Evolutionary conservation across 2,888 invertebrate genomes (phyloP), one percentile per base, ranked within the genome.

Genomic region (Plebejus melissa): DNA sequence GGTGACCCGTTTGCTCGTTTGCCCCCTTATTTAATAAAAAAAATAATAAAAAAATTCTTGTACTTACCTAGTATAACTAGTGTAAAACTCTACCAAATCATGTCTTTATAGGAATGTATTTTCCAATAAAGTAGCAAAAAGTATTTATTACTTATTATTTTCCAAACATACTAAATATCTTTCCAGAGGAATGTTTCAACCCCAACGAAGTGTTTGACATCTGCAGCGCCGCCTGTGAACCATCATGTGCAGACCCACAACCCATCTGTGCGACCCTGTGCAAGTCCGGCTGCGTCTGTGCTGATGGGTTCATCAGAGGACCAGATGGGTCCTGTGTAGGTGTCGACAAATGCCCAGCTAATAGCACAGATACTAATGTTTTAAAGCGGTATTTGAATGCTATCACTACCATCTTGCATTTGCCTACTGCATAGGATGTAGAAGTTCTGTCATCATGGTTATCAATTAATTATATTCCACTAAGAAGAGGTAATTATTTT

Each of bases 191-290:
- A 80, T 93, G 93, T 75, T 80, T 90, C 9, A 88, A 88, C 76
- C 77, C 84, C 16, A 87, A 92, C 78, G 93, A 93, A 77, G 87
- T 87, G 0, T 93, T 87, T 77, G 90, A 91, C 80, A 79, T 85
- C 0, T 93, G 93, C 80, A 88, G 86, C 75, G 90, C 84, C 0
- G 80, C 80, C 36, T 93, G 93, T 78, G 88, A 93, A 79, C 88
- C 93, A 0, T 85, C 88, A 9, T 93, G 93, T 79, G 77, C 79
- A 0, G 87, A 90, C 50, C 91, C 90, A 0, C 86, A 87, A 58
- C 93, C 93, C 0, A 84, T 91, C n/a, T 93, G 93, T 82, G 84
- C 85, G 1, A 84, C 85, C 74, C 78, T 87, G 2, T 93, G 93
- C 80, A 77, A 82, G 0, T 85, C 88, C 0, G 93, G 93, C 0